Evolutionary conservation across 2,888 invertebrate species (phyloP).

Genomic region (Drosophila mimetica): DNA sequence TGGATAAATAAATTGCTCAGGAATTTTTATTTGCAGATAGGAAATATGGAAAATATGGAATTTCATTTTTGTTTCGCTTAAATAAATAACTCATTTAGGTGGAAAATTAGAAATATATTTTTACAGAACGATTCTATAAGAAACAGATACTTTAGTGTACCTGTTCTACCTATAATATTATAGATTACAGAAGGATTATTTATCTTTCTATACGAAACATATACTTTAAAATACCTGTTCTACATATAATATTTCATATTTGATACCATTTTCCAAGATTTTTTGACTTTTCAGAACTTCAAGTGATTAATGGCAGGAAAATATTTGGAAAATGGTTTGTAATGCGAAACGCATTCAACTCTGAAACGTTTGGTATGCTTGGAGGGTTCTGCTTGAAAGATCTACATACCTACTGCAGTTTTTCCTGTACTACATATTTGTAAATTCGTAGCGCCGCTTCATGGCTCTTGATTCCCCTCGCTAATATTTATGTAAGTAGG

Average conservation of each 20-base stretch:
- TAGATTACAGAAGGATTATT: too few relatives aligned
- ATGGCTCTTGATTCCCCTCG: conserved; percentile 37
- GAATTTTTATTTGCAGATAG: not conserved
- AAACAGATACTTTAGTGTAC: too few relatives aligned
- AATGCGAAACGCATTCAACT: not conserved
- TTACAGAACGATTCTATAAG: too few relatives aligned
- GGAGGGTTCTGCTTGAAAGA: conserved; percentile 3
- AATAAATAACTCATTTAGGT: too few relatives aligned
- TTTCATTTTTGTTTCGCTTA: too few relatives aligned
- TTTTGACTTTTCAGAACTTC: not conserved
- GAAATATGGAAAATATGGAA: not conserved
- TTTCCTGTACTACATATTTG: conserved; percentile 14
- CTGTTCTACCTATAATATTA: too few relatives aligned
- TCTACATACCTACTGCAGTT: conserved; percentile 17
- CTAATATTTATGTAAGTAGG: conserved; percentile 36
- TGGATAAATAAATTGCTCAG: not conserved
- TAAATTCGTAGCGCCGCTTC: conserved; percentile 39
- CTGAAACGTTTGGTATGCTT: not conserved
- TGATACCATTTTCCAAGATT: not conserved
- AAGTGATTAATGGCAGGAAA: not conserved
- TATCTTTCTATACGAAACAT: too few relatives aligned
- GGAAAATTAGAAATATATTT: too few relatives aligned
- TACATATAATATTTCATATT: too few relatives aligned
- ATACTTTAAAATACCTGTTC: too few relatives aligned
- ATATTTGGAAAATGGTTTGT: not conserved